phyloP scores from a whole-genome alignment of 2,113 vertebrate genomes.

The Euleptes europaea region DNA sequence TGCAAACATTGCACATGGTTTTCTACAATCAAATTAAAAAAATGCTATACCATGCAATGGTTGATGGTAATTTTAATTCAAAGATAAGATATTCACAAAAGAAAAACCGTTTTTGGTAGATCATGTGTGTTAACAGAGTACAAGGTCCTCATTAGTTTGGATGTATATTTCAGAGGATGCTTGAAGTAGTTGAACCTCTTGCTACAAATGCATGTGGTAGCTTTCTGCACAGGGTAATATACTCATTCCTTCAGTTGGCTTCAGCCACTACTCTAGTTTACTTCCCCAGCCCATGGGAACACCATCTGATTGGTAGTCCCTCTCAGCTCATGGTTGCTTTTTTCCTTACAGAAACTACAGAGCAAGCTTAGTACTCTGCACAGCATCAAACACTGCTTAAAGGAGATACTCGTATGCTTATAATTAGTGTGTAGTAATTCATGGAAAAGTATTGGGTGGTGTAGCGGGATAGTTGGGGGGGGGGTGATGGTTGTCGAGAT shows the following conservation, averaged over 20 bases:
- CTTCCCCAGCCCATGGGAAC: neutral
- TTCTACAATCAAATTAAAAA: conserved; percentile 39
- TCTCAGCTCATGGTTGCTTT: neutral
- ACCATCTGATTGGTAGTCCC: neutral
- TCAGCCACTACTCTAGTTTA: neutral
- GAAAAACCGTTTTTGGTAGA: neutral
- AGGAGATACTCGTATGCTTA: neutral
- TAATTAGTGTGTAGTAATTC: neutral
- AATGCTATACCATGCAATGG: conserved; percentile 12
- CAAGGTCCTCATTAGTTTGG: neutral
- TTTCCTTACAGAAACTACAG: neutral
- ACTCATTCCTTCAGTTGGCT: neutral
- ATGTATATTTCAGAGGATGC: neutral
- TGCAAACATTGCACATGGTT: conserved; percentile 34
- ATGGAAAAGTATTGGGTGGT: neutral
- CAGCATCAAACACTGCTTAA: neutral
- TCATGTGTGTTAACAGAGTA: neutral
- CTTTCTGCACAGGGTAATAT: neutral
- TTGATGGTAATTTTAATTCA: conserved; percentile 17
- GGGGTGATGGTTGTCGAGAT: neutral
- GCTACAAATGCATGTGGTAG: neutral
- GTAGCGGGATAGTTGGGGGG: neutral
- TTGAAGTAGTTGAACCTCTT: neutral
- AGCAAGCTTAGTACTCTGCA: neutral
- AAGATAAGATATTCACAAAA: neutral